Conservation (phyloP, 1,140 invertebrate species). For the Lordiphosa clarofinis region DNA sequence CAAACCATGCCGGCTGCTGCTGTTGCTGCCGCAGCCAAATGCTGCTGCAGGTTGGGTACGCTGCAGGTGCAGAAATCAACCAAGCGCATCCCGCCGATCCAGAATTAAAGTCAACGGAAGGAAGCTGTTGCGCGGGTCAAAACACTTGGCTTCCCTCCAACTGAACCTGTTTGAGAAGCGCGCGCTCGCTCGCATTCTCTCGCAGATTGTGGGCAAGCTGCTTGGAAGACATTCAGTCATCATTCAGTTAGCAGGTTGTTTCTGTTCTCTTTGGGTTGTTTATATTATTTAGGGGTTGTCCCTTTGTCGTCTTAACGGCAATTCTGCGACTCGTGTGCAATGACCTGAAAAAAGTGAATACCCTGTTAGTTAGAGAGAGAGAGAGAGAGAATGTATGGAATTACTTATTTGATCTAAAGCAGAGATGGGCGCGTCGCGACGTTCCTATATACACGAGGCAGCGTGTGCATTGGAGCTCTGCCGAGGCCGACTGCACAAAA, state of each 20-base stretch:
- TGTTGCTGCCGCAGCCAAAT: not conserved
- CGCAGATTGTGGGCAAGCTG: slow-evolving; percentile 35
- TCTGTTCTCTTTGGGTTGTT: slow-evolving; percentile 1
- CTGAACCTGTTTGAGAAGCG: slow-evolving; percentile 41
- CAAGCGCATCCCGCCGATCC: slow-evolving; percentile 32
- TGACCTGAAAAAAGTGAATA: slow-evolving; percentile 53
- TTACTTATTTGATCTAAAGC: too few relatives aligned
- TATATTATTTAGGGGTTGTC: slow-evolving; percentile 49
- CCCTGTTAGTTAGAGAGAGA: slow-evolving; percentile 28
- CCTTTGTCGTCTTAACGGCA: slow-evolving; percentile 42
- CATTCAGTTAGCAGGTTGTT: slow-evolving; percentile 33
- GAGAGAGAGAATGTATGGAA: too few relatives aligned
- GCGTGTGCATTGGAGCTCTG: too few relatives aligned
- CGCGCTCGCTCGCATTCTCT: slow-evolving; percentile 8
- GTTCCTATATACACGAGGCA: too few relatives aligned
- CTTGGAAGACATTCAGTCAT: slow-evolving; percentile 22
- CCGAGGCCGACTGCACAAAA: too few relatives aligned
- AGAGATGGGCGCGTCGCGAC: too few relatives aligned
- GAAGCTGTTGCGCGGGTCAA: slow-evolving; percentile 68
- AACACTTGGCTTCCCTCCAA: slow-evolving; percentile 49
- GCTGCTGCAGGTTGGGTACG: not conserved
- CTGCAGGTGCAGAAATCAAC: slow-evolving; percentile 63
- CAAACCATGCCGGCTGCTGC: slow-evolving; percentile 39
- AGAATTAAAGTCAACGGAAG: slow-evolving; percentile 32
- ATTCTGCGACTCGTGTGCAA: slow-evolving; percentile 49